Evolutionary conservation across 2,113 vertebrate species (phyloP).

Genomic region (Machaerirhynchus nigripectus): DNA sequence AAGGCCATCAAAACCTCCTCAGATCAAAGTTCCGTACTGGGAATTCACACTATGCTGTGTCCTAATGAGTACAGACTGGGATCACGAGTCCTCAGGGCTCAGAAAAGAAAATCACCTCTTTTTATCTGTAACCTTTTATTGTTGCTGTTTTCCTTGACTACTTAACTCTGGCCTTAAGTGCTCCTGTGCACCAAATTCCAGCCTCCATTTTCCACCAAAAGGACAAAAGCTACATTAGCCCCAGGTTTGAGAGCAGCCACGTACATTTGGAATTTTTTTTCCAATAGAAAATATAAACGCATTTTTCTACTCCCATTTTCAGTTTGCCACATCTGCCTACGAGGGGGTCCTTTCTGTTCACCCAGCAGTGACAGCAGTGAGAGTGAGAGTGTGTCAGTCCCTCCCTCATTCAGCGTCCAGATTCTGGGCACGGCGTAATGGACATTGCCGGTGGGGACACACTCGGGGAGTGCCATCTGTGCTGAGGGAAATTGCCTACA

Average conservation of each 20-base stretch:
- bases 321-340: background rate
- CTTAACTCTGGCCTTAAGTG: conserved; percentile 17
- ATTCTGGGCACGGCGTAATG: background rate
- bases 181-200: background rate
- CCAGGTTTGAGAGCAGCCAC: background rate
- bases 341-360: background rate
- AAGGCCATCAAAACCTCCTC: background rate
- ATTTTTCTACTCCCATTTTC: background rate
- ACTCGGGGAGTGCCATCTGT: background rate
- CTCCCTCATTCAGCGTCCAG: background rate
- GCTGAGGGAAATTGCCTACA: background rate
- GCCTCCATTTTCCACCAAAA: background rate
- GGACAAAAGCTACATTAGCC: background rate
- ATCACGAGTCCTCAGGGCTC: background rate
- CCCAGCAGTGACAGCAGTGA: background rate
- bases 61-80: background rate
- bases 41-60: background rate
- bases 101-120: background rate
- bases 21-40: conserved; percentile 4
- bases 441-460: background rate
- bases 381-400: background rate
- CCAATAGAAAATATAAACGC: background rate
- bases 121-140: conserved; percentile 4
- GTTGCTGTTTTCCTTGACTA: background rate
- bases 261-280: background rate